These are phyloP conservation scores for Ecdyonurus torrentis DNA, from an alignment of 2,888 invertebrate species.

Conservation along the genomic window DNA sequence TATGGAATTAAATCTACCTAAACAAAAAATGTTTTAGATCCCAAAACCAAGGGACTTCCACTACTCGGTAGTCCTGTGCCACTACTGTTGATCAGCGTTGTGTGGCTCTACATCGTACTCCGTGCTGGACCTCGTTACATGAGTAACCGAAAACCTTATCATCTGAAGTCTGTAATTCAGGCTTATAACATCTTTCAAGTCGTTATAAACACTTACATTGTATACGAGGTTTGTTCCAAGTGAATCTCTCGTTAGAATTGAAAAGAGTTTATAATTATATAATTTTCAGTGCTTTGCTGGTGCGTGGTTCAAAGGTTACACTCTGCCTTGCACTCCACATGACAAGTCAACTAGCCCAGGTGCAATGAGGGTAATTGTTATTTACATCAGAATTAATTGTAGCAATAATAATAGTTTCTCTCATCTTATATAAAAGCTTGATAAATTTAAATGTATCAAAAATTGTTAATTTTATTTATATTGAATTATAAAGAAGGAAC, in stretches of 20 bases:
- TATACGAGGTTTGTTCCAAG: constrained; percentile 26
- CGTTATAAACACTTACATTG: constrained; percentile 24
- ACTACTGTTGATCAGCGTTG: constrained; percentile 23
- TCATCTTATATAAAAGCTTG: too few relatives aligned
- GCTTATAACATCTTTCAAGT: constrained; percentile 30
- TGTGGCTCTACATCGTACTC: constrained; percentile 24
- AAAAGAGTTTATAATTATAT: too few relatives aligned
- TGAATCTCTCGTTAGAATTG: too few relatives aligned
- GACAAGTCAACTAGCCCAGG: constrained; percentile 9
- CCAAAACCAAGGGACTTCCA: constrained; percentile 24
- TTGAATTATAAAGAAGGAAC: too few relatives aligned
- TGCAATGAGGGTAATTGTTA: constrained; percentile 11
- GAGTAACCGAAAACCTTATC: constrained; percentile 25
- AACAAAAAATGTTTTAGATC: too few relatives aligned
- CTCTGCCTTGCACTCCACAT: constrained; percentile 9
- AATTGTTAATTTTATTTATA: too few relatives aligned
- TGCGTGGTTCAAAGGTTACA: constrained; percentile 9
- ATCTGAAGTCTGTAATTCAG: constrained; percentile 24
- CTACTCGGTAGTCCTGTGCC: constrained; percentile 27
- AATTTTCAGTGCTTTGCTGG: too few relatives aligned
- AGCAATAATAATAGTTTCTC: too few relatives aligned
- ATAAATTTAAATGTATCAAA: too few relatives aligned
- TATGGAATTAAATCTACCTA: too few relatives aligned
- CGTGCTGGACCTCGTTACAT: constrained; percentile 25
- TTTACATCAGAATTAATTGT: too few relatives aligned